phyloP scores from a whole-genome alignment of 1,140 invertebrate genomes.

The Zeugodacus cucurbitae region DNA sequence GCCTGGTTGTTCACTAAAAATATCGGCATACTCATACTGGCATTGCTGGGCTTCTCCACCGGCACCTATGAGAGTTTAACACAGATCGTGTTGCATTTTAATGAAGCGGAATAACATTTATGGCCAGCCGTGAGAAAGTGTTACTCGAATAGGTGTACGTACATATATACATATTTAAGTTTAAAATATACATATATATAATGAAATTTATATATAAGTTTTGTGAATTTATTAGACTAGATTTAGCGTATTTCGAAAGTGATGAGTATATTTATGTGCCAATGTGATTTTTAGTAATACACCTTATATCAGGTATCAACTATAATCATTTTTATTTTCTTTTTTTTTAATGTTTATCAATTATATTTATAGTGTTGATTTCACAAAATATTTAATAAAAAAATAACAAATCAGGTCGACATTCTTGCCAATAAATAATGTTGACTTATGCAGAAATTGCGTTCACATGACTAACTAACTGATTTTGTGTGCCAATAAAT shows the following conservation, averaged over 20 bases:
- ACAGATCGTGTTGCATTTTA: conserved; percentile 68
- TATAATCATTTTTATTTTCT: no score
- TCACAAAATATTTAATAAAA: neutral
- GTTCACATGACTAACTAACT: neutral
- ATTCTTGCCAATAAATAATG: neutral
- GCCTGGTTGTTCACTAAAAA: conserved; percentile 70
- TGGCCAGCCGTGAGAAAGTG: neutral
- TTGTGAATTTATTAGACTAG: neutral
- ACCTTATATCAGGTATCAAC: neutral
- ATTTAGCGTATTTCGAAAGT: neutral
- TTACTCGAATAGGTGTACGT: conserved; percentile 11
- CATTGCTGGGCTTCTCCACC: conserved; percentile 76
- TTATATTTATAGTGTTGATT: neutral
- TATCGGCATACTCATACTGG: conserved; percentile 73
- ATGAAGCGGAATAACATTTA: conserved; percentile 46
- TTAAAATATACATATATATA: no score
- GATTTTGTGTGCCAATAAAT: no score
- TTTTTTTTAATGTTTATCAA: neutral
- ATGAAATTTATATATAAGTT: no score
- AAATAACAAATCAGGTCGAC: neutral
- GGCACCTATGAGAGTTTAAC: conserved; percentile 79
- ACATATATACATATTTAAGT: neutral
- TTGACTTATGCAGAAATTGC: neutral
- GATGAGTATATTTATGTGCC: neutral
- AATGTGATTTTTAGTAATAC: conserved; percentile 23